Conservation (phyloP, 1,140 invertebrate species). For the Polypedilum vanderplanki region DNA sequence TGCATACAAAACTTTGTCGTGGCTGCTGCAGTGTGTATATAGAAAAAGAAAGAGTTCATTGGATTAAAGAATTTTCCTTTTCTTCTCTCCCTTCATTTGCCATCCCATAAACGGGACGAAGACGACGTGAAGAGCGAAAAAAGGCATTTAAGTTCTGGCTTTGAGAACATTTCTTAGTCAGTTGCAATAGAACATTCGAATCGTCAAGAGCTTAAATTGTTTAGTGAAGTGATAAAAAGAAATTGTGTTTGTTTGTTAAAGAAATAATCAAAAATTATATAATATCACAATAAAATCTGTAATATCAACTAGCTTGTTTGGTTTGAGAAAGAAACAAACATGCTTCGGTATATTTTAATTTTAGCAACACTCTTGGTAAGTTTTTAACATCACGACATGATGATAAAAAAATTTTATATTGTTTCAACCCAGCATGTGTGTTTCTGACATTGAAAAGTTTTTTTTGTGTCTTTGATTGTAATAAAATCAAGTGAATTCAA, state of each 20-base stretch:
- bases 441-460: too few relatives aligned
- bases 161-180: not conserved
- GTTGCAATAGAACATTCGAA: constrained; percentile 11
- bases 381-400: not conserved
- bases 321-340: not conserved
- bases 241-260: not conserved
- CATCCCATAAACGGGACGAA: too few relatives aligned
- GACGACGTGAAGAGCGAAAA: not conserved
- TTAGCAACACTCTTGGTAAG: not conserved
- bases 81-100: not conserved
- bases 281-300: not conserved
- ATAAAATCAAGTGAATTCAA: too few relatives aligned
- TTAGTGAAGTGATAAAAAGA: not conserved
- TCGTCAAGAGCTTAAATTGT: not conserved
- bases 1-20: too few relatives aligned
- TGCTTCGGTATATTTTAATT: not conserved
- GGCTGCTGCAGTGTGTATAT: too few relatives aligned
- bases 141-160: constrained; percentile 26
- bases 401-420: too few relatives aligned
- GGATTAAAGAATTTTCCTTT: constrained; percentile 20
- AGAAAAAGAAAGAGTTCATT: not conserved
- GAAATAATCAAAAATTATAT: not conserved
- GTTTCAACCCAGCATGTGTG: too few relatives aligned
- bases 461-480: too few relatives aligned
- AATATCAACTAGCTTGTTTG: not conserved